phyloP scores from a whole-genome alignment of 2,888 invertebrate genomes.

The Scotopteryx bipunctaria region DNA sequence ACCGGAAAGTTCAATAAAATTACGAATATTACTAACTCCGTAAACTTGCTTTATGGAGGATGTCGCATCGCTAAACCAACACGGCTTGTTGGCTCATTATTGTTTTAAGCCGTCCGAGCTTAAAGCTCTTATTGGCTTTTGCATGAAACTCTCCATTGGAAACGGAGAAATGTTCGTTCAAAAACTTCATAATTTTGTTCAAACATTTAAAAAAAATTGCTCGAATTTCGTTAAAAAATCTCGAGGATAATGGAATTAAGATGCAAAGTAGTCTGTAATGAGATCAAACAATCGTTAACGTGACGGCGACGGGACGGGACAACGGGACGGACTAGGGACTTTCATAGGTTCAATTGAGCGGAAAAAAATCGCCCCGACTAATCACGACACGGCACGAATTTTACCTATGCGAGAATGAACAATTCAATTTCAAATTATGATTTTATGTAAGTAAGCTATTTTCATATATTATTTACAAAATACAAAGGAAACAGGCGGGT shows the following conservation, averaged over 20 bases:
- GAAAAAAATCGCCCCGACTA: conserved; percentile 73
- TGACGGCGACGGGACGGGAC: conserved; percentile 41
- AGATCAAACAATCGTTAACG: conserved; percentile 77
- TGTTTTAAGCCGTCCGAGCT: conserved; percentile 26
- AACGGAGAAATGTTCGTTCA: neutral
- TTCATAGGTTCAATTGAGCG: conserved; percentile 80
- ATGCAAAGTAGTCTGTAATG: conserved; percentile 52
- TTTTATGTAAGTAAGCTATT: neutral
- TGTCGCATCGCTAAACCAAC: conserved; percentile 27
- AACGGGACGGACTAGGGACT: conserved; percentile 47
- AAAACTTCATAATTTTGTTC: neutral
- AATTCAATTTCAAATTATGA: conserved; percentile 19
- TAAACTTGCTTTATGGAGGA: conserved; percentile 16
- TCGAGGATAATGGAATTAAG: conserved; percentile 22
- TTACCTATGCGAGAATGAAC: conserved; percentile 48
- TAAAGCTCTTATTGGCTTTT: conserved; percentile 18
- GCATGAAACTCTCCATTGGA: conserved; percentile 8
- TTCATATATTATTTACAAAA: neutral
- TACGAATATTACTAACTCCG: conserved; percentile 10
- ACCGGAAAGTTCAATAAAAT: conserved; percentile 12
- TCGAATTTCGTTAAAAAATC: neutral
- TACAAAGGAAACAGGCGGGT: too few relatives aligned
- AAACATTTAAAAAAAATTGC: neutral
- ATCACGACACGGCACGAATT: conserved; percentile 59
- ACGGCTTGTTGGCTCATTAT: conserved; percentile 33